These are phyloP conservation scores for Rhea americana DNA, from an alignment of 2,113 vertebrate genomes.

Conservation along the genomic window DNA sequence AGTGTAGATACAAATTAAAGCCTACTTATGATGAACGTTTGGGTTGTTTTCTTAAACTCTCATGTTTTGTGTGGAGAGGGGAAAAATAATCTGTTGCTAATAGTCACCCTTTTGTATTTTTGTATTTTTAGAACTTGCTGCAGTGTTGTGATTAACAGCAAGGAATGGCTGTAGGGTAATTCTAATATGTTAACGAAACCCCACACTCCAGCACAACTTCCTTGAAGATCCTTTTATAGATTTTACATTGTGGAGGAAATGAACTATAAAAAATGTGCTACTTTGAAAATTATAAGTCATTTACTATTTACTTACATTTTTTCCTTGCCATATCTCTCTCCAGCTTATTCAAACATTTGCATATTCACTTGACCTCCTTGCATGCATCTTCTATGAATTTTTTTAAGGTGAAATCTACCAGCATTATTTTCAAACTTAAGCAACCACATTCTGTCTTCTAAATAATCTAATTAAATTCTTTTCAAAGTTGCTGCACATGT, in stretches of 20 bases:
- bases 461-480: slow-evolving; percentile 32
- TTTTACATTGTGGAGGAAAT: slow-evolving; percentile 68
- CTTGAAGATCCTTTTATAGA: slow-evolving; percentile 70
- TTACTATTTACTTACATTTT: slow-evolving; percentile 30
- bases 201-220: slow-evolving; percentile 47
- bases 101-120: slow-evolving; percentile 52
- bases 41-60: slow-evolving; percentile 52
- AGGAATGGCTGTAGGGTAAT: slow-evolving; percentile 56
- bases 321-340: not conserved
- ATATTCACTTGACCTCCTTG: slow-evolving; percentile 34
- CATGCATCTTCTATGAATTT: slow-evolving; percentile 8
- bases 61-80: slow-evolving; percentile 16
- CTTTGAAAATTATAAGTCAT: slow-evolving; percentile 63
- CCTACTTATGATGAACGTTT: slow-evolving; percentile 48
- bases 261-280: slow-evolving; percentile 58
- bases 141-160: slow-evolving; percentile 66
- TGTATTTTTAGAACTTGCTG: slow-evolving; percentile 63
- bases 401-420: slow-evolving; percentile 2
- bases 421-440: slow-evolving; percentile 13
- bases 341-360: slow-evolving; percentile 44
- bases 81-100: slow-evolving; percentile 58
- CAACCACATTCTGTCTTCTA: not conserved
- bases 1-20: slow-evolving; percentile 75
- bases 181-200: slow-evolving; percentile 63
- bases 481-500: slow-evolving; percentile 8